Conservation (phyloP, 2,888 invertebrate genomes). For the Stenurella melanura region DNA sequence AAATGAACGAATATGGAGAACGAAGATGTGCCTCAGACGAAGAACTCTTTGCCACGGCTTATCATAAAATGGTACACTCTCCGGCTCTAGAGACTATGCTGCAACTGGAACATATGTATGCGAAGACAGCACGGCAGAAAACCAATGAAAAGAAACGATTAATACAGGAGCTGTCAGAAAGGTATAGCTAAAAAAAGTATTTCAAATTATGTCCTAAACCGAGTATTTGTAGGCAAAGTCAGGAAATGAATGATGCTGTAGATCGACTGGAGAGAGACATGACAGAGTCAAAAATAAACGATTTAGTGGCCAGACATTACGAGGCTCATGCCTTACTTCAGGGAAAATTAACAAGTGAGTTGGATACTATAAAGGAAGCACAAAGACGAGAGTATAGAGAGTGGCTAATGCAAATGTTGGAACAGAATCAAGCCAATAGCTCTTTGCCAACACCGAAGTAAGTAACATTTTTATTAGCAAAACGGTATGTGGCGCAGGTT, state of each 20-base stretch:
- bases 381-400: constrained; percentile 91
- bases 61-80: constrained; percentile 81
- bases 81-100: constrained; percentile 89
- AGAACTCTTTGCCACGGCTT: constrained; percentile 89
- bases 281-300: constrained; percentile 90
- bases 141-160: constrained; percentile 84
- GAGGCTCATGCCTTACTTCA: constrained; percentile 89
- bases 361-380: constrained; percentile 88
- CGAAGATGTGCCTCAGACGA: constrained; percentile 88
- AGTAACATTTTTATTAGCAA: constrained; percentile 37
- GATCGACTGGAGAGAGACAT: constrained; percentile 84
- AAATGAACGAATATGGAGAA: constrained; percentile 89
- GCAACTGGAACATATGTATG: constrained; percentile 91
- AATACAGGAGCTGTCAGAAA: constrained; percentile 81
- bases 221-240: constrained; percentile 79
- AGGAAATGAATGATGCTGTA: constrained; percentile 92
- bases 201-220: background rate
- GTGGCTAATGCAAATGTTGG: constrained; percentile 90
- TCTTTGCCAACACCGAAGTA: constrained; percentile 76
- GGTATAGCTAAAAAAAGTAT: constrained; percentile 68
- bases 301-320: constrained; percentile 87
- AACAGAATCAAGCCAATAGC: constrained; percentile 80
- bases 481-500: background rate
- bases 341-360: constrained; percentile 89
- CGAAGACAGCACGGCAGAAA: constrained; percentile 85